Evolutionary conservation across 2,797 vertebrate genomes (phyloP).

Genomic region (Aeoliscus strigatus): DNA sequence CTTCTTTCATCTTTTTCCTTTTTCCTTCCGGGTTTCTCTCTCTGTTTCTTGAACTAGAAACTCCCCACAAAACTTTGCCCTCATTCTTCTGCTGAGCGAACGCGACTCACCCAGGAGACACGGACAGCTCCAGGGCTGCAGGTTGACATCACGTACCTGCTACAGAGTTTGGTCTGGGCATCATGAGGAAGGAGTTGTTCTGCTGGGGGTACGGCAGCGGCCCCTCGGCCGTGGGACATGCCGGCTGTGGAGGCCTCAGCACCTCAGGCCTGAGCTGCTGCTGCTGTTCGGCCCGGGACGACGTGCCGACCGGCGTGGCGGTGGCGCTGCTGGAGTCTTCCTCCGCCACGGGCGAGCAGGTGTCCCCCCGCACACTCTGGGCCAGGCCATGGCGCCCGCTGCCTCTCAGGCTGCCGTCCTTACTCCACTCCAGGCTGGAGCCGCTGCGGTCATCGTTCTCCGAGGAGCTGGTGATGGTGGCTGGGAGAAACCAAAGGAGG

Average conservation of each 20-base stretch:
- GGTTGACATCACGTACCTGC: slow-evolving; percentile 79
- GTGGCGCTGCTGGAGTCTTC: slow-evolving; percentile 77
- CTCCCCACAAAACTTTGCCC: no score
- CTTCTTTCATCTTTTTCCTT: no score
- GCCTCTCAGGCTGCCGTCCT: slow-evolving; percentile 87
- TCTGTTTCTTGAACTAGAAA: no score
- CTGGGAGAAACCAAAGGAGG: slow-evolving; percentile 60
- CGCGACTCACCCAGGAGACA: no score
- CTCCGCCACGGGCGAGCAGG: slow-evolving; percentile 94
- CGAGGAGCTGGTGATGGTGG: slow-evolving; percentile 97
- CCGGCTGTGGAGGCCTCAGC: slow-evolving; percentile 46
- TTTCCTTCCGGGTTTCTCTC: no score
- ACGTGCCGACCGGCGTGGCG: slow-evolving; percentile 48
- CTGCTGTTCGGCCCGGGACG: slow-evolving; percentile 67
- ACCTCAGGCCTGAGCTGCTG: slow-evolving; percentile 49
- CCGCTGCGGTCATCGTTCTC: slow-evolving; percentile 98
- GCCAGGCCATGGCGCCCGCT: slow-evolving; percentile 80
- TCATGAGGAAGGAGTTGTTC: slow-evolving; percentile 83
- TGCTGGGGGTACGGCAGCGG: slow-evolving; percentile 79
- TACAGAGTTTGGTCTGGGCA: slow-evolving; percentile 98
- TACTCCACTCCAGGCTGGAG: slow-evolving; percentile 97
- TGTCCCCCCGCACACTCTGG: slow-evolving; percentile 81
- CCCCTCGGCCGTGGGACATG: slow-evolving; percentile 75
- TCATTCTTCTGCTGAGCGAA: no score
- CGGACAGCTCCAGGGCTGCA: no score